Evolutionary conservation across 2,113 vertebrate species (phyloP).

Genomic region (Rhinichthys klamathensis): DNA sequence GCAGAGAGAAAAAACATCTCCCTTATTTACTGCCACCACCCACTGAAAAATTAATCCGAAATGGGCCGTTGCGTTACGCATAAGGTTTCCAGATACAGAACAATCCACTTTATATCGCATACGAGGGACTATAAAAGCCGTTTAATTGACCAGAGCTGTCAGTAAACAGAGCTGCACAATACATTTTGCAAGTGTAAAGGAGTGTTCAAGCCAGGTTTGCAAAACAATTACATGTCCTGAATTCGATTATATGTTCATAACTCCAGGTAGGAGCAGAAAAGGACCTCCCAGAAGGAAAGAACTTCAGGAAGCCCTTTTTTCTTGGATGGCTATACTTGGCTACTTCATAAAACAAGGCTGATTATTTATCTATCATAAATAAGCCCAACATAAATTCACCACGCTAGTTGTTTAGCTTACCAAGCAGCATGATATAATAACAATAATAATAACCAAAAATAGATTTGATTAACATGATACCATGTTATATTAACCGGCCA

Average conservation of each 20-base stretch:
- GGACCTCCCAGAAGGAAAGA: slow-evolving; percentile 13
- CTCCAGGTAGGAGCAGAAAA: neutral
- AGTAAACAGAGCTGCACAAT: slow-evolving; percentile 17
- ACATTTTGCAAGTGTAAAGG: neutral
- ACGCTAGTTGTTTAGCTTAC: neutral
- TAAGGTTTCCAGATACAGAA: slow-evolving; percentile 8
- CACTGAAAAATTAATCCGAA: slow-evolving; percentile 22
- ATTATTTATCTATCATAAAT: neutral
- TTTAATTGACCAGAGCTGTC: slow-evolving; percentile 5
- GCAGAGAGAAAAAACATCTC: neutral
- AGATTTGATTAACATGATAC: too few relatives aligned
- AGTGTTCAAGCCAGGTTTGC: neutral
- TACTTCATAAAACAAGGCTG: slow-evolving; percentile 3
- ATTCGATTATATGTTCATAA: neutral
- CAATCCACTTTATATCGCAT: neutral
- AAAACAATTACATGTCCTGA: slow-evolving; percentile 1
- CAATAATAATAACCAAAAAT: too few relatives aligned
- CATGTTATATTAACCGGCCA: too few relatives aligned
- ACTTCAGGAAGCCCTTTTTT: neutral
- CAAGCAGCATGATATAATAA: neutral
- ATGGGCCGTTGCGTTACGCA: neutral
- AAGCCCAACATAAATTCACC: neutral
- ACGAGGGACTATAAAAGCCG: neutral
- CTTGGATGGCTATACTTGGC: neutral
- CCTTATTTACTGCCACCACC: slow-evolving; percentile 23